Evolutionary conservation across 2,888 invertebrate species (phyloP).

Genomic region (Chesias legatella): DNA sequence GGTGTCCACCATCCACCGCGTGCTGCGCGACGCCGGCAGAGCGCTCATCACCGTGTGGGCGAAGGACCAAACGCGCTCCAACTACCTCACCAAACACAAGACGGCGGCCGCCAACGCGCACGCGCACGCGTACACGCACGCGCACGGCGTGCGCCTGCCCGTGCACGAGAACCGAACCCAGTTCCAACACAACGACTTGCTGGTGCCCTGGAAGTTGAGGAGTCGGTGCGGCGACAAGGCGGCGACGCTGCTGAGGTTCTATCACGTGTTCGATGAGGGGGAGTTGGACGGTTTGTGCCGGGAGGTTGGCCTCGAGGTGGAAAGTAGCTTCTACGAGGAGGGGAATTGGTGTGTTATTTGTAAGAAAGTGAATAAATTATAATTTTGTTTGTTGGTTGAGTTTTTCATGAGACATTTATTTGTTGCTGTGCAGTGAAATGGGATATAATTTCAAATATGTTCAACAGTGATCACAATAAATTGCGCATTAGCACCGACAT

Average conservation of each 20-base stretch:
- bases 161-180: constrained; percentile 95
- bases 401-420: too few relatives aligned
- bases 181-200: constrained; percentile 93
- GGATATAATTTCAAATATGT: too few relatives aligned
- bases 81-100: constrained; percentile 56
- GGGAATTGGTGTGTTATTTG: constrained; percentile 97
- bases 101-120: constrained; percentile 32
- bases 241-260: constrained; percentile 87
- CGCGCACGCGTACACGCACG: constrained; percentile 40
- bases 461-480: too few relatives aligned
- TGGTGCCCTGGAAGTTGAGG: constrained; percentile 96
- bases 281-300: constrained; percentile 87
- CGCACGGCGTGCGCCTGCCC: constrained; percentile 77
- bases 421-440: too few relatives aligned
- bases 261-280: constrained; percentile 94
- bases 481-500: too few relatives aligned
- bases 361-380: constrained; percentile 73
- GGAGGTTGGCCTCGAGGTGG: constrained; percentile 76
- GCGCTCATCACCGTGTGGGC: constrained; percentile 98
- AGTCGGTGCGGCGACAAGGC: constrained; percentile 46
- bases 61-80: constrained; percentile 88
- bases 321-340: constrained; percentile 93
- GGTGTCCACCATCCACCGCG: constrained; percentile 86
- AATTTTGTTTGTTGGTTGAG: too few relatives aligned
- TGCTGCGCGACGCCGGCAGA: constrained; percentile 86